Conservation (phyloP, 2,797 vertebrate genomes). For the Characodon lateralis region DNA sequence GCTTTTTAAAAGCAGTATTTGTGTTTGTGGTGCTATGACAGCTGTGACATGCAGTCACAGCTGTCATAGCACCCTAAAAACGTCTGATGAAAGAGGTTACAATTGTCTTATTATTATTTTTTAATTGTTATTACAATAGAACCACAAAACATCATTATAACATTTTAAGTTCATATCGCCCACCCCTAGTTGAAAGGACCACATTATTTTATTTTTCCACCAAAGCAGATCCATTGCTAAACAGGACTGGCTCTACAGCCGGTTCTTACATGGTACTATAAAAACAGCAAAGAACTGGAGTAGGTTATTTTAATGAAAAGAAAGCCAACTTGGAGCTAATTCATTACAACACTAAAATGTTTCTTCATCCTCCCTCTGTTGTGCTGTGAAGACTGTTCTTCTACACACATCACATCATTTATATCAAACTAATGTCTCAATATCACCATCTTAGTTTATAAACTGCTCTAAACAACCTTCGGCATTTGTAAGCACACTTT, state of each 20-base stretch:
- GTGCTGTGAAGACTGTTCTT: not conserved
- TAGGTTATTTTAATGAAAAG: not conserved
- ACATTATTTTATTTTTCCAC: not conserved
- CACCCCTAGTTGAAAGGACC: not conserved
- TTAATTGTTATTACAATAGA: too few relatives aligned
- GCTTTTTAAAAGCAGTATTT: too few relatives aligned
- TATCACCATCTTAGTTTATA: not conserved
- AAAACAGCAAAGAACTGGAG: not conserved
- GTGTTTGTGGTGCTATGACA: too few relatives aligned
- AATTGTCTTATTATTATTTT: too few relatives aligned
- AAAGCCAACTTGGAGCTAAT: not conserved
- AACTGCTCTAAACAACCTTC: not conserved
- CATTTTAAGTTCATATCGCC: too few relatives aligned
- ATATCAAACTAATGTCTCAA: not conserved
- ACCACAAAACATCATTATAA: too few relatives aligned
- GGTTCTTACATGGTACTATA: not conserved
- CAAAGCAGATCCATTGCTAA: not conserved
- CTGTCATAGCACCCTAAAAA: too few relatives aligned
- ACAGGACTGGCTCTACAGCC: not conserved
- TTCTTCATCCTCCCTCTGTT: not conserved
- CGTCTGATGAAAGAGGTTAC: too few relatives aligned
- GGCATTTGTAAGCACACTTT: not conserved
- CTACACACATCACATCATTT: not conserved
- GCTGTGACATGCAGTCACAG: too few relatives aligned
- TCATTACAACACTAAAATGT: not conserved